Base-by-base conservation (phyloP, 2,888 invertebrate species). In the Clunio marinus region DNA sequence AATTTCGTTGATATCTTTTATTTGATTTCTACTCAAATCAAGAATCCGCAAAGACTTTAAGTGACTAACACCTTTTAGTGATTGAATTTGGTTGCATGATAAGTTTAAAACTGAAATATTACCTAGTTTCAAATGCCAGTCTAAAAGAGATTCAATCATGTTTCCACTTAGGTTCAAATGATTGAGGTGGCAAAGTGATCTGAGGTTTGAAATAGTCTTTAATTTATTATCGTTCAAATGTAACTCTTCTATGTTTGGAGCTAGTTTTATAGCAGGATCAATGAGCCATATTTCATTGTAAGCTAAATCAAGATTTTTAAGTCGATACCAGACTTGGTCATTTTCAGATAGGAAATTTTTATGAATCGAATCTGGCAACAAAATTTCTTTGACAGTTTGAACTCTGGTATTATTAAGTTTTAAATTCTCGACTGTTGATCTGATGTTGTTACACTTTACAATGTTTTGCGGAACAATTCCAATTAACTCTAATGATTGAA, bases 51-150 rank as follows among this genome's bases (percentile, higher is more conserved):
- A 79, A 0, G 95, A 94, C 76, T 92, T 93, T 27, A 97, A 76
- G 75, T 93, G 91, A 0, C 87, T 84, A 73, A 94, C 86, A 1
- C 91, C 90, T 70, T 81, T 80, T 0, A 93, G 78, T 0, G 85
- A 83, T 20, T 83, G 2, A 97, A 84, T 74, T 85, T 84, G 78
- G 97, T 45, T 45, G 24, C 55, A 89, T 0, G 93, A 88, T 60
- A 98, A 77, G 75, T 92, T 88, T 62, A 98, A 83, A 69, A 84
- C 86, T n/a, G 88, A 86, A 57, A 97, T 84, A 78, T 96, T 95
- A 4, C 95, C 95, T 69, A 97, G 83, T 77, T 89, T 89, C 3
- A 87, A 85, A 76, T 95, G 90, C 80, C 96, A 85, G 75, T 89
- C 85, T 28, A 87, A 84, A 71, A 93, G 87, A 2, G 84, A 76